Base-by-base conservation (phyloP, 2,888 invertebrate species). In the Anthophora plumipes region DNA sequence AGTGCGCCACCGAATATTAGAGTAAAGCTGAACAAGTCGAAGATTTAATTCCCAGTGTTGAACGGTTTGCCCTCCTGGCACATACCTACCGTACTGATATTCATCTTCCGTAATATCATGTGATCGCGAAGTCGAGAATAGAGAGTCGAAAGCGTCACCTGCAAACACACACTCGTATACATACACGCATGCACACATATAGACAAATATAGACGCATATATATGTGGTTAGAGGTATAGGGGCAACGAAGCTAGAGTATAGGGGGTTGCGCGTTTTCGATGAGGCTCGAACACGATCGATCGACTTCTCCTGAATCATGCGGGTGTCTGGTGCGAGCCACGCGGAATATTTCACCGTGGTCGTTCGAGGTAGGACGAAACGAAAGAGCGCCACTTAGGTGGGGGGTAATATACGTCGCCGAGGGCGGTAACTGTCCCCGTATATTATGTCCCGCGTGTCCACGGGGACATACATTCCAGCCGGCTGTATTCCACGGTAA, bases 381-480 rank as follows among this genome's bases (percentile, higher is more conserved):
- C 59, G 71, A 81, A 72, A 73, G 73, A 75, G 77, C 67, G 48
- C 66, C 90, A 91, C 90, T 92, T 91, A 90, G 85, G 80, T 71
- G 85, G 86, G 85, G 84, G 84, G 89, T 89, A 90, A 92, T 92
- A 92, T 92, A 92, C 83, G 82, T 92, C 88, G 91, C 85, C 84
- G 86, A 84, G 86, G 88, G 90, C 88, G 90, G 90, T 90, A 91
- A 90, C 92, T 89, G 91, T 92, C 90, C 90, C 88, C 88, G 90
- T 92, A 91, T 91, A 91, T 92, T 91, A 91, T 89, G 88, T 80
- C 69, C 77, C 77, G 82, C 79, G 86, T 85, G 89, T 90, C 89
- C 88, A 85, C 88, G 84, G 88, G 89, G 83, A 85, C 89, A 85
- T 82, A 83, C 87, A 87, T 88, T 88, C 89, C 89, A 64, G 76